Evolutionary conservation across 2,113 vertebrate genomes (phyloP).

Genomic region (Fulmarus glacialis): DNA sequence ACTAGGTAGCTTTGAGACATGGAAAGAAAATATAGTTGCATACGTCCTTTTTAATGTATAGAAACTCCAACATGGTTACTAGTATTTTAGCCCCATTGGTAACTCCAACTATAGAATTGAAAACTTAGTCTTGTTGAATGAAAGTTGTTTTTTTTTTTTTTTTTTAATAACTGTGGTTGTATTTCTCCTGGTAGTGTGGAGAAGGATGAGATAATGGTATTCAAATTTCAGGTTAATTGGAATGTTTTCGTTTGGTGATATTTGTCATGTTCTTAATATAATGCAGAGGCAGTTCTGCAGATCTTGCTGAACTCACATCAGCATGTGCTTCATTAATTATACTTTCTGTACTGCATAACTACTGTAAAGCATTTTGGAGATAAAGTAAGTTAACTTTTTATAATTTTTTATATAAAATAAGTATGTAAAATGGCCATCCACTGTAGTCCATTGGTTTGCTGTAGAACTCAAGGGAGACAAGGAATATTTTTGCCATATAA

Average conservation of each 20-base stretch:
- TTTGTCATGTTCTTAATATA: background rate
- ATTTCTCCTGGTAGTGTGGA: background rate
- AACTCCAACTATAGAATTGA: background rate
- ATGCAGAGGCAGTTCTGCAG: background rate
- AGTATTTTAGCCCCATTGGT: background rate
- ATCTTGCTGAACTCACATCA: background rate
- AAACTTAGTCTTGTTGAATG: background rate
- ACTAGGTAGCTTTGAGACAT: background rate
- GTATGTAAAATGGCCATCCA: background rate
- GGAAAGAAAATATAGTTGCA: background rate
- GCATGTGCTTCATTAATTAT: background rate
- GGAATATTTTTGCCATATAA: background rate
- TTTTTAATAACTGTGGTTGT: background rate
- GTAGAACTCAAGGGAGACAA: background rate
- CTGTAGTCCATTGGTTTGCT: background rate
- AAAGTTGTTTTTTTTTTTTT: background rate
- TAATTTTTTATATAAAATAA: background rate
- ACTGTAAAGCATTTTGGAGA: background rate
- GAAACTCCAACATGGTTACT: background rate
- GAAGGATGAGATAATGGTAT: background rate
- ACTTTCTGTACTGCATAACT: background rate
- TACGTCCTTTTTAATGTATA: rapidly evolving
- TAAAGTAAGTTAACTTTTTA: background rate
- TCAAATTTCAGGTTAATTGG: background rate
- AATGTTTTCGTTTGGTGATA: background rate